These are phyloP conservation scores for Tineola bisselliella DNA, from an alignment of 2,888 invertebrate genomes.

Conservation along the genomic window DNA sequence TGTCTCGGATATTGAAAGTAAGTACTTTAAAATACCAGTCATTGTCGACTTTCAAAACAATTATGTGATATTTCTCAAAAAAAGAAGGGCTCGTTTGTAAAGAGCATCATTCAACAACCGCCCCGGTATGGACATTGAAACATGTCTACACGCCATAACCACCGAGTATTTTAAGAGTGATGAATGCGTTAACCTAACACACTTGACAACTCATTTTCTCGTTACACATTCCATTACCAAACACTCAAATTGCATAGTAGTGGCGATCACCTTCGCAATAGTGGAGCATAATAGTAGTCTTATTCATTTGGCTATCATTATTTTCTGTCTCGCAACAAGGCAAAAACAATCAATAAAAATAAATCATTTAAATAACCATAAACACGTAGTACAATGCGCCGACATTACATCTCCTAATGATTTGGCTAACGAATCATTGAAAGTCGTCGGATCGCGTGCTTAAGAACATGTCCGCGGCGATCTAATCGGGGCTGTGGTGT, in stretches of 20 bases:
- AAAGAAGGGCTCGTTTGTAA: not conserved
- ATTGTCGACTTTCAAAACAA: slow-evolving; percentile 6
- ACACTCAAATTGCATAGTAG: slow-evolving; percentile 56
- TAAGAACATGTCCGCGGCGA: slow-evolving; percentile 34
- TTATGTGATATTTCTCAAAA: not conserved
- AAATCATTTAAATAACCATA: slow-evolving; percentile 69
- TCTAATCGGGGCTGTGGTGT: slow-evolving; percentile 30
- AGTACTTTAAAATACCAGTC: not conserved
- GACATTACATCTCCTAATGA: slow-evolving; percentile 67
- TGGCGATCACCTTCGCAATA: slow-evolving; percentile 58
- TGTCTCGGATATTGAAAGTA: not conserved
- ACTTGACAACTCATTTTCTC: slow-evolving; percentile 65
- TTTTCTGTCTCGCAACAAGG: slow-evolving; percentile 67
- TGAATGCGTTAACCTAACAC: slow-evolving; percentile 44
- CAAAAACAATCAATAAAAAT: slow-evolving; percentile 69
- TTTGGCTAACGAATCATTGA: slow-evolving; percentile 69
- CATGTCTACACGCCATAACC: slow-evolving; percentile 18
- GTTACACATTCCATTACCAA: slow-evolving; percentile 59
- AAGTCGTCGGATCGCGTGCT: slow-evolving; percentile 64
- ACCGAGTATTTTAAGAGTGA: slow-evolving; percentile 29
- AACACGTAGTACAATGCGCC: slow-evolving; percentile 65
- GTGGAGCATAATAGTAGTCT: slow-evolving; percentile 53
- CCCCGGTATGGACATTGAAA: not conserved
- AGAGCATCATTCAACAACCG: not conserved
- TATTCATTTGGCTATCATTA: slow-evolving; percentile 61